Base-by-base conservation (phyloP, 2,888 invertebrate species). In the Agriopis leucophaearia region DNA sequence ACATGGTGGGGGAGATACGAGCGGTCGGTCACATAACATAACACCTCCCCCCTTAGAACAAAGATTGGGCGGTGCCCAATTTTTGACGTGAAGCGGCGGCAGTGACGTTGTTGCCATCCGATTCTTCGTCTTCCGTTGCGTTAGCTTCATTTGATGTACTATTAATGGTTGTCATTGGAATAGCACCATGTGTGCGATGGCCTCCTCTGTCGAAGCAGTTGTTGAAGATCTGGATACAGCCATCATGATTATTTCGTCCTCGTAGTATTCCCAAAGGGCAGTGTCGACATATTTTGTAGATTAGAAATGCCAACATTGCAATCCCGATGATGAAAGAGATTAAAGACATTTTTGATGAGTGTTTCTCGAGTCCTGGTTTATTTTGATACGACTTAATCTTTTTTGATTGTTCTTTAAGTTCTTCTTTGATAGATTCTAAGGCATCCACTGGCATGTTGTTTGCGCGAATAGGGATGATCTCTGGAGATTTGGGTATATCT, bases 41-140 rank as follows among this genome's bases (percentile, higher is more conserved):
- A 63, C 48, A 50, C 40, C 55, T 56, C 56, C 66, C 66, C 50
- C 56, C 51, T 61, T 66, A 61, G 35, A 62, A 66, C 47, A 66
- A 66, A 66, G 57, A 57, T 66, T 66, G 66, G 51, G 56, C 56
- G 59, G 48, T 40, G 59, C 48, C 50, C 48, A 50, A 50, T 50
- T 27, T 50, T 50, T 50, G 27, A 27, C 2, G 18, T n/a, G 48
- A 9, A 18, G 16, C 18, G 8, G 36, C 8, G 9, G 36, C 8
- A 1, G 36, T n/a, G 52, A 15, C 15, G 52, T 13, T n/a, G 52
- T 38, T 12, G n/a, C n/a, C 36, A 8, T 35, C 35, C n/a, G 52
- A 36, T 13, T 52, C 52, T 12, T 42, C 42, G 27, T 50, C 50
- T 50, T 50, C 27, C 4, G 27, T 15, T 12, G 12, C 27, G 10